Percentiles rank a stretch among this genome's conserved stretches.
These are phyloP conservation scores for Steinernema feltiae DNA, from an alignment of 1,140 invertebrate species.

Conservation along the genomic window DNA sequence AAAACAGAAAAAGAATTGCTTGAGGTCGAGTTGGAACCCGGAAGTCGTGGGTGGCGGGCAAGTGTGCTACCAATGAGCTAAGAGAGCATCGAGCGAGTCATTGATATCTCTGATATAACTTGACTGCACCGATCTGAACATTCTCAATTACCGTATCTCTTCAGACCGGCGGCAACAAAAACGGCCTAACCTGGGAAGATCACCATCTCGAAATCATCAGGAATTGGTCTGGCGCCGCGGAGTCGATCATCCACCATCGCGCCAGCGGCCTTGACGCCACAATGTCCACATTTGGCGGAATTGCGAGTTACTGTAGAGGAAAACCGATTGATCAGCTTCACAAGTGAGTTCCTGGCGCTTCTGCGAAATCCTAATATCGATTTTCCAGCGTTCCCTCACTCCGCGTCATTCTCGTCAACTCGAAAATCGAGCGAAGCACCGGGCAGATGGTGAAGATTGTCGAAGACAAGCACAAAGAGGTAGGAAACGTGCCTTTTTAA, in stretches of 20 bases:
- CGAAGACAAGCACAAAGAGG: constrained; percentile 46
- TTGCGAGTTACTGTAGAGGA: constrained; percentile 55
- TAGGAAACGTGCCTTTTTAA: constrained; percentile 21
- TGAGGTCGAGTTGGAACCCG: too few relatives aligned
- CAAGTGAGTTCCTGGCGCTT: constrained; percentile 61
- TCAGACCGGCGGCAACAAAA: constrained; percentile 44
- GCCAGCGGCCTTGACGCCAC: constrained; percentile 57
- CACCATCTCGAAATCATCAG: constrained; percentile 54
- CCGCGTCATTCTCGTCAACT: constrained; percentile 74
- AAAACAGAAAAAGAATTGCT: too few relatives aligned
- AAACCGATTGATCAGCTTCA: constrained; percentile 52
- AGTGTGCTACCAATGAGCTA: too few relatives aligned
- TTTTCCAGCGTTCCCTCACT: constrained; percentile 59
- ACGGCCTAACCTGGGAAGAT: constrained; percentile 56
- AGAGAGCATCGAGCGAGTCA: too few relatives aligned
- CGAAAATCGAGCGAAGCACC: constrained; percentile 75
- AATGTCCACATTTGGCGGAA: constrained; percentile 56
- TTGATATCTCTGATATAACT: too few relatives aligned
- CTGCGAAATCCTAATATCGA: constrained; percentile 33
- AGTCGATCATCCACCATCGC: constrained; percentile 55
- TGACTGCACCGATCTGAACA: too few relatives aligned
- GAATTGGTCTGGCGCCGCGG: constrained; percentile 57
- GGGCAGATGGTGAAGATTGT: constrained; percentile 70
- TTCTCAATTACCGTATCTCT: too few relatives aligned
- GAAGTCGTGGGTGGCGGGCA: too few relatives aligned